Evolutionary conservation across 2,797 vertebrate genomes (phyloP).

Genomic region (Pangasius djambal): DNA sequence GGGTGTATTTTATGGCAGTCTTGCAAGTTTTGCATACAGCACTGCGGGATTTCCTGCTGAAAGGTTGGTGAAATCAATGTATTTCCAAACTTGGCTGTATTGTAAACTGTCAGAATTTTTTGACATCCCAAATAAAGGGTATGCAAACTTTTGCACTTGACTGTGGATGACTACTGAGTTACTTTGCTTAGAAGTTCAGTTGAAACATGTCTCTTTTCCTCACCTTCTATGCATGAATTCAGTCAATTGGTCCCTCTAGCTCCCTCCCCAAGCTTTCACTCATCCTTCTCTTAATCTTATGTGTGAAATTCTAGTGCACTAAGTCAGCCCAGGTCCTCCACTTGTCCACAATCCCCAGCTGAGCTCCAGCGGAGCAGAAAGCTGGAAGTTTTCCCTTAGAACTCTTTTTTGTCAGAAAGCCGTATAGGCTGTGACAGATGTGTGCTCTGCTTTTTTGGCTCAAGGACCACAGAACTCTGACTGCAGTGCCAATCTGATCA

Average conservation of each 20-base stretch:
- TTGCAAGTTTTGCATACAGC: background rate
- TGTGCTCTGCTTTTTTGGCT: conserved; percentile 21
- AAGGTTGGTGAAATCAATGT: background rate
- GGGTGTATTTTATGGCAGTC: background rate
- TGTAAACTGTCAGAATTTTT: background rate
- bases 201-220: background rate
- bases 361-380: conserved; percentile 44
- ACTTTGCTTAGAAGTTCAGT: background rate
- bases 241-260: conserved; percentile 3
- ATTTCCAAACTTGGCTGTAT: background rate
- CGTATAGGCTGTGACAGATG: conserved; percentile 50
- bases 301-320: background rate
- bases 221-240: background rate
- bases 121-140: background rate
- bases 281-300: conserved; percentile 9
- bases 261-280: background rate
- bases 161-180: background rate
- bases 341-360: conserved; percentile 39
- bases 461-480: conserved; percentile 17
- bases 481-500: conserved; percentile 15
- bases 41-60: background rate
- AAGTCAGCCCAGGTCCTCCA: conserved; percentile 33
- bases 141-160: background rate
- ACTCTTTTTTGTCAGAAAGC: background rate
- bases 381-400: conserved; percentile 35